Percentiles rank a stretch among this genome's conserved stretches.
Evolutionary conservation across 2,888 invertebrate genomes (phyloP).

Genomic region (Sinodicranocentrus sp.): DNA sequence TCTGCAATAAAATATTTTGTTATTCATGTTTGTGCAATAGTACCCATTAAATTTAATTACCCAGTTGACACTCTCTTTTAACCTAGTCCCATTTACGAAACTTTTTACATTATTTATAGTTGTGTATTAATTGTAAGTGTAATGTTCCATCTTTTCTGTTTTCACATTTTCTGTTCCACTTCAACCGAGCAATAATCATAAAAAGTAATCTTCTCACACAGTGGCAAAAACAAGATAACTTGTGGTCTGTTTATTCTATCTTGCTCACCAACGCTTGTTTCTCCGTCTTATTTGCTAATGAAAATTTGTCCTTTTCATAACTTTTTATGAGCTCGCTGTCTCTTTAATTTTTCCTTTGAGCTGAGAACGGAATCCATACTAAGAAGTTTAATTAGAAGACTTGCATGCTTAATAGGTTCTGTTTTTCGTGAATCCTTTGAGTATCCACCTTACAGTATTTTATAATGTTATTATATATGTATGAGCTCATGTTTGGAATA

Average conservation of each 20-base stretch:
- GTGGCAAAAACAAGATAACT: not conserved
- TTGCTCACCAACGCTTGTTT: not conserved
- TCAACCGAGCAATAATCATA: conserved; percentile 14
- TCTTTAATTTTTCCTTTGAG: no score
- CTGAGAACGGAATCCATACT: no score
- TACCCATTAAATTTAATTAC: not conserved
- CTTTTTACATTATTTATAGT: not conserved
- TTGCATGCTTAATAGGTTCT: no score
- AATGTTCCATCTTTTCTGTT: not conserved
- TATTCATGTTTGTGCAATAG: no score
- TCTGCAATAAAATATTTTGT: no score
- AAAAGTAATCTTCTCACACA: not conserved
- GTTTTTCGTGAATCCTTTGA: no score
- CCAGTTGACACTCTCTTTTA: not conserved
- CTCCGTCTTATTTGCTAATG: not conserved
- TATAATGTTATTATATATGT: no score
- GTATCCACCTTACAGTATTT: no score
- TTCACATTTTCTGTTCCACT: conserved; percentile 11
- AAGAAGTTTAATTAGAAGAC: no score
- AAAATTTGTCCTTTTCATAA: conserved; percentile 1
- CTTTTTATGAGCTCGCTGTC: not conserved
- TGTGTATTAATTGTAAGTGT: not conserved
- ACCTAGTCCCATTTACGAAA: no score
- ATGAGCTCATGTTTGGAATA: no score
- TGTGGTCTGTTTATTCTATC: no score